Percentiles rank a stretch among this genome's conserved stretches.
Conservation (phyloP, 1,140 invertebrate genomes). For the Magallana ariakensis region DNA sequence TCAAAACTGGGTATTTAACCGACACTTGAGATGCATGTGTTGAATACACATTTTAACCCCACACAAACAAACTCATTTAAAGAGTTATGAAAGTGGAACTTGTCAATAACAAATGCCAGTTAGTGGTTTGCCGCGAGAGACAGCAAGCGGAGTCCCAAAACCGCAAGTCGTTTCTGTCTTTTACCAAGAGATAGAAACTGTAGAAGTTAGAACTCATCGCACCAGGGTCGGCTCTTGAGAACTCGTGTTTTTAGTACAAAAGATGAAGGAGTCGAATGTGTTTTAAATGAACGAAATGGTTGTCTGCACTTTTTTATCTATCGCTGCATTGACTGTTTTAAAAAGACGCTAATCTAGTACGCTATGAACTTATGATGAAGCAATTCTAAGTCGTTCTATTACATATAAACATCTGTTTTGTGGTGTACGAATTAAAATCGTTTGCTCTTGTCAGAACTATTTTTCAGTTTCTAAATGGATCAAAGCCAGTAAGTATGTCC, state of each 20-base stretch:
- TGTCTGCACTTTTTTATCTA: background rate
- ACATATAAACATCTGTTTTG: background rate
- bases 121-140: background rate
- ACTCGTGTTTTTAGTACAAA: conserved; percentile 2
- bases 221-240: background rate
- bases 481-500: too few relatives aligned
- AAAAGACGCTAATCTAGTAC: background rate
- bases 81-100: background rate
- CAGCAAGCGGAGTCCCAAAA: background rate
- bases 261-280: background rate
- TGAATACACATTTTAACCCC: conserved; percentile 32
- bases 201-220: background rate
- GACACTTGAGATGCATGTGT: conserved; percentile 20
- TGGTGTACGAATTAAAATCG: background rate
- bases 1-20: conserved; percentile 29
- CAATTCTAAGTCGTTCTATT: background rate
- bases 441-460: too few relatives aligned
- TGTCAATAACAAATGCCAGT: conserved; percentile 8
- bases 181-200: background rate
- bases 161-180: background rate
- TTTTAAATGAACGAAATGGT: background rate
- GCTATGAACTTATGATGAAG: conserved; percentile 14
- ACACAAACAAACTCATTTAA: background rate
- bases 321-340: background rate
- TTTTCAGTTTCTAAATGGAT: too few relatives aligned